Conservation (phyloP, 1,140 invertebrate genomes). For the Formica exsecta region DNA sequence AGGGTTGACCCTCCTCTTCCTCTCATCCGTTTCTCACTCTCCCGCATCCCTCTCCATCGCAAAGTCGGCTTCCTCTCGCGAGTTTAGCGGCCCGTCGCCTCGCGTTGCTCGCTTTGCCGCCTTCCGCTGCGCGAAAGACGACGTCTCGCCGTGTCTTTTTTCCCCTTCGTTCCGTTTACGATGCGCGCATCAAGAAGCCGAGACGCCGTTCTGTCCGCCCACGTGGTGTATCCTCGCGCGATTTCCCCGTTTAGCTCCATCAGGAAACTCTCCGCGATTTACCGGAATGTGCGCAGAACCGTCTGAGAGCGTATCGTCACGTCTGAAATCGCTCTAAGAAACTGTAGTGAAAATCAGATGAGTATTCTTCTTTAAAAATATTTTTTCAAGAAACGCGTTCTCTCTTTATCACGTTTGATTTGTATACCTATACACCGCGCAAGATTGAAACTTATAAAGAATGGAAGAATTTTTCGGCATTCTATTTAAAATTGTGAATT, state of each 20-base stretch:
- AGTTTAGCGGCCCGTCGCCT: slow-evolving; percentile 43
- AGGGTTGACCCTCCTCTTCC: slow-evolving; percentile 53
- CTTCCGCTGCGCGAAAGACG: slow-evolving; percentile 61
- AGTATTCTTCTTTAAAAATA: not conserved
- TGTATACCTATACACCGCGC: not conserved
- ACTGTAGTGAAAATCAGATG: not conserved
- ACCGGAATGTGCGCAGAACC: slow-evolving; percentile 9
- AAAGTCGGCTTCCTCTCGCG: slow-evolving; percentile 21
- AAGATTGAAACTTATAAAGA: not conserved
- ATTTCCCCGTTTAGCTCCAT: slow-evolving; percentile 28
- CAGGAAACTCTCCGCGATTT: slow-evolving; percentile 38
- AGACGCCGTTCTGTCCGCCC: slow-evolving; percentile 76
- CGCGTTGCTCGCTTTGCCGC: slow-evolving; percentile 73
- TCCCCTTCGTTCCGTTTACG: slow-evolving; percentile 71
- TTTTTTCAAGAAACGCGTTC: not conserved
- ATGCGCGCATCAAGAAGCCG: slow-evolving; percentile 62
- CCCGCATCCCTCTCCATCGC: slow-evolving; percentile 17
- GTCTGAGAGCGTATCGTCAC: not conserved
- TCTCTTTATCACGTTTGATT: not conserved
- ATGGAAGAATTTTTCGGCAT: not conserved
- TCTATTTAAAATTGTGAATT: not conserved
- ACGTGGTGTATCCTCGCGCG: slow-evolving; percentile 67
- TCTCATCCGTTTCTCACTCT: slow-evolving; percentile 55
- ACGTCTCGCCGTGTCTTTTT: slow-evolving; percentile 40
- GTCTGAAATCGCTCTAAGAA: not conserved